Evolutionary conservation across 2,113 vertebrate species (phyloP).

Genomic region (Lophura nycthemera): DNA sequence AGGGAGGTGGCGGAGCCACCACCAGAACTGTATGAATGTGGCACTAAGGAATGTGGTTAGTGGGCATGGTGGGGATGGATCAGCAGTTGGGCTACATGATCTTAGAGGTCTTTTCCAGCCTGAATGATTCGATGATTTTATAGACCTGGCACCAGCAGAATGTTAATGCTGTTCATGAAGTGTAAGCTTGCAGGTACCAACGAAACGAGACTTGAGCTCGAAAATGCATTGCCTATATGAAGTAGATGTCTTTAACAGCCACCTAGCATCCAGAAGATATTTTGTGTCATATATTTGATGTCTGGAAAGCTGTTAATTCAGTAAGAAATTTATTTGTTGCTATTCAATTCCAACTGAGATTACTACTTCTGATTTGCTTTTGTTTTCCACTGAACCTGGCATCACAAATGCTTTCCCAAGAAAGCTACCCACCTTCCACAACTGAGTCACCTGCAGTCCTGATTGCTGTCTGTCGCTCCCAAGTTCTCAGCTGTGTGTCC

Average conservation of each 20-base stretch:
- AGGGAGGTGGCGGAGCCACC: too few species aligned
- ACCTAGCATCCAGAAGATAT: neutral
- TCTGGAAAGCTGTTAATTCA: neutral
- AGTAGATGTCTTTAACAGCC: neutral
- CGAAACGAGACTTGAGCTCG: neutral
- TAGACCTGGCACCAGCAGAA: neutral
- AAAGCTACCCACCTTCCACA: neutral
- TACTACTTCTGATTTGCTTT: neutral
- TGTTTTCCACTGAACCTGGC: neutral
- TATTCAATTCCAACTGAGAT: neutral
- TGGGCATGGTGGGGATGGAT: too few species aligned
- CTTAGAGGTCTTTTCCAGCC: too few species aligned
- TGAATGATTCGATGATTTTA: neutral
- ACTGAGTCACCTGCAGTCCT: neutral
- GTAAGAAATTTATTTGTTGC: neutral
- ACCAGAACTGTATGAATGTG: too few species aligned
- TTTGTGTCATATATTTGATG: neutral
- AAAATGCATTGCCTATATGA: neutral
- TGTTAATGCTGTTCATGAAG: neutral
- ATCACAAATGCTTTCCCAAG: neutral
- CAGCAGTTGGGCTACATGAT: too few species aligned
- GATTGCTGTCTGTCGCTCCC: rapidly evolving
- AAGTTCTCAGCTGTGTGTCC: neutral
- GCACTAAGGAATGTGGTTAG: too few species aligned
- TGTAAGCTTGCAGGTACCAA: neutral